Evolutionary conservation across 2,888 invertebrate species (phyloP), one percentile per base, ranked within the genome.

Genomic region (Plemyria rubiginata): DNA sequence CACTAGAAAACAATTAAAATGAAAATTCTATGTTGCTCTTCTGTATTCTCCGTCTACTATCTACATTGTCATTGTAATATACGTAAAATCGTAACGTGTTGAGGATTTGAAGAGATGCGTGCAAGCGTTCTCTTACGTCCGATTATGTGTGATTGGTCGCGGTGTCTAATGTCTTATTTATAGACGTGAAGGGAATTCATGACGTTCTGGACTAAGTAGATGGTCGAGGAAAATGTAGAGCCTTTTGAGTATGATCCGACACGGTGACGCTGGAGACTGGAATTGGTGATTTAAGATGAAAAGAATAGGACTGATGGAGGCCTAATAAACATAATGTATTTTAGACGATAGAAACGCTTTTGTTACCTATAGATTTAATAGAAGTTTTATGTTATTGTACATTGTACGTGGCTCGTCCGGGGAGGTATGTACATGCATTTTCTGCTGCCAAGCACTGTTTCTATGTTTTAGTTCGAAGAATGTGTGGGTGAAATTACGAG

Each of bases 51-150:
- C 4, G 29, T 15, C 0, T 54, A 65, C 57, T 32, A 16, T 52
- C 22, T n/a, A 0, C 38, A 77, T 87, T 87, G 86, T 86, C 79
- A 86, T 86, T 85, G 70, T 83, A 79, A 88, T 84, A 71, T 79
- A 77, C 66, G 82, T 56, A 60, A 55, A 64, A 57, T 60, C 13
- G 85, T 84, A 71, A 73, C 73, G 70, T 68, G 73, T 67, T 58
- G 70, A 76, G 68, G 72, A 78, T 74, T 68, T 52, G 66, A 66
- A 64, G 76, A 75, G 70, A 76, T 71, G 76, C 77, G 80, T 81
- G 83, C 82, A 85, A 84, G 82, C 74, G 79, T 81, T 79, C 79
- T 79, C 75, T 79, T 73, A 70, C 65, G 73, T 75, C 62, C 70
- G 73, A 76, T 77, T 74, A 76, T 76, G 73, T 71, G 72, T 67